Evolutionary conservation across 2,888 invertebrate genomes (phyloP).

Genomic region (Euphydryas editha): DNA sequence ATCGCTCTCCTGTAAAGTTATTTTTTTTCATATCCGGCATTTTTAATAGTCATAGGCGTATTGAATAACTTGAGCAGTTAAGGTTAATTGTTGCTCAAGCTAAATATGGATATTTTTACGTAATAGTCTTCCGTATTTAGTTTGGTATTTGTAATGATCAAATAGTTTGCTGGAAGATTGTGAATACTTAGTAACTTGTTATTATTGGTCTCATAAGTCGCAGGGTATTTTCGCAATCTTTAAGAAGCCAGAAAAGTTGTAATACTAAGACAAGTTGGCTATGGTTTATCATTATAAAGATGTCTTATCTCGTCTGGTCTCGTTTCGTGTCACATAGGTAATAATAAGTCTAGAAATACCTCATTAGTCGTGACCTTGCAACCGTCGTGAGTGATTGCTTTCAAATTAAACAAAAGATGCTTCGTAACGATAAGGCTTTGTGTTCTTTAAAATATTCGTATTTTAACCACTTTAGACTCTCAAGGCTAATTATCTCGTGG

Average conservation of each 20-base stretch:
- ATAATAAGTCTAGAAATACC: conserved; percentile 14
- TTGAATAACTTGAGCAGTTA: too few species aligned
- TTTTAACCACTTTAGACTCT: neutral
- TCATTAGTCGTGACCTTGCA: conserved; percentile 22
- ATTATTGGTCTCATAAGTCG: neutral
- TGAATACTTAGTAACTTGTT: neutral
- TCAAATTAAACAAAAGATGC: conserved; percentile 17
- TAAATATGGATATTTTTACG: too few species aligned
- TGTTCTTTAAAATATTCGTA: neutral
- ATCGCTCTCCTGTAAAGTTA: too few species aligned
- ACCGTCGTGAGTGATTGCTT: conserved; percentile 6
- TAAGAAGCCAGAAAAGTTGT: neutral
- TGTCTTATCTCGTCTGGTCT: neutral
- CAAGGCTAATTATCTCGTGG: neutral
- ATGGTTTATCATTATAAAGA: neutral
- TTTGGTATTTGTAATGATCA: too few species aligned
- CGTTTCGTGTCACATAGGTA: conserved; percentile 1
- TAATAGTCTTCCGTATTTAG: too few species aligned
- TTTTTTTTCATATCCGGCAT: too few species aligned
- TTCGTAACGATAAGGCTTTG: neutral
- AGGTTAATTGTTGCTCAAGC: too few species aligned
- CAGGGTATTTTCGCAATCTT: neutral
- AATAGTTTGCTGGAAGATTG: too few species aligned
- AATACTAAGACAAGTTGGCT: neutral
- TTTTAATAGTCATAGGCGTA: too few species aligned